Percentiles rank a stretch among this genome's conserved stretches.
Conservation (phyloP, 2,888 invertebrate genomes). For the Rhimphoctona megacephalus region DNA sequence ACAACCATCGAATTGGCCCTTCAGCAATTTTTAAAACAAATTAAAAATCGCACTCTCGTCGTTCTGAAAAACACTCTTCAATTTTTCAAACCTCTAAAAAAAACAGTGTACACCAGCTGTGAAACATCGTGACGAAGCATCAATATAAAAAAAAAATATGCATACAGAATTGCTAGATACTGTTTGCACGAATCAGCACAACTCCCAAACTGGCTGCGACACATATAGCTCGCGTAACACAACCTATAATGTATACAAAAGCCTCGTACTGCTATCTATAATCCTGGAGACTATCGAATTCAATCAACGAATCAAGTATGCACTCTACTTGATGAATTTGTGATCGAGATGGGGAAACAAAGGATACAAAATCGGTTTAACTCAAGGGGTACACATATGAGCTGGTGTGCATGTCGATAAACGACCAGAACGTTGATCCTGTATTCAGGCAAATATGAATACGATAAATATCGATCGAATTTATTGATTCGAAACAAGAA, state of each 20-base stretch:
- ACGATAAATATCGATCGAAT: constrained; percentile 76
- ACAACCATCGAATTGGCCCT: background rate
- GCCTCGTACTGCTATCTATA: constrained; percentile 13
- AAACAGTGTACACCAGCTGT: background rate
- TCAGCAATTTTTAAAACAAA: background rate
- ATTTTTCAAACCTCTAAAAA: background rate
- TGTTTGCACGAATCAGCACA: constrained; percentile 65
- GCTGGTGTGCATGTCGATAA: background rate
- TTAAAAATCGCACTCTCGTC: background rate
- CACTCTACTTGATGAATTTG: constrained; percentile 75
- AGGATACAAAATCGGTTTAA: constrained; percentile 38
- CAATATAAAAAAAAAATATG: constrained; percentile 43
- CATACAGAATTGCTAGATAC: constrained; percentile 46
- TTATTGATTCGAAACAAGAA: constrained; percentile 9
- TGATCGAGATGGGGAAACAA: constrained; percentile 55
- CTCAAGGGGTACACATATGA: constrained; percentile 30
- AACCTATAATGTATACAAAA: constrained; percentile 55
- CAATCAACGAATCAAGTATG: constrained; percentile 72
- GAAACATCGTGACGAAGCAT: constrained; percentile 1
- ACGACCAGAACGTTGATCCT: constrained; percentile 43
- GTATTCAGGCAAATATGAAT: constrained; percentile 64
- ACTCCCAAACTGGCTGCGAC: background rate
- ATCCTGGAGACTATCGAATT: constrained; percentile 62
- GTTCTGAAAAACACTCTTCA: background rate
- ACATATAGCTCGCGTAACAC: constrained; percentile 34